Percentiles rank a stretch among this genome's conserved stretches.
phyloP scores from a whole-genome alignment of 2,888 invertebrate species.

The Sesamia inferens region DNA sequence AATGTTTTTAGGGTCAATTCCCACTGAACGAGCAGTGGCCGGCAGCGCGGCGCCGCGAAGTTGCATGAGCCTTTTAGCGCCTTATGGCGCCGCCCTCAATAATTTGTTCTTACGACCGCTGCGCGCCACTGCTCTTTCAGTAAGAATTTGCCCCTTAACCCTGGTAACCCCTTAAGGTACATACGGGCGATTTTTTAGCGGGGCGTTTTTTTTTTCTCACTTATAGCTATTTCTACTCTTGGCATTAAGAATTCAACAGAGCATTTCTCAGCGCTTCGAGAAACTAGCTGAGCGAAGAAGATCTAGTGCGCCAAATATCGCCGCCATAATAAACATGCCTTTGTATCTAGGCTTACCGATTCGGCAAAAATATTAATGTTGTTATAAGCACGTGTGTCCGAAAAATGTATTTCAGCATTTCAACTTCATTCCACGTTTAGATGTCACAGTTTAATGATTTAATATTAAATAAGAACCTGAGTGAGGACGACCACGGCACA shows the following conservation, averaged over 20 bases:
- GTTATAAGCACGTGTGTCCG: not conserved
- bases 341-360: not conserved
- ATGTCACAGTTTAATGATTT: slow-evolving; percentile 20
- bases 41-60: too few species aligned
- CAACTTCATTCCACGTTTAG: slow-evolving; percentile 25
- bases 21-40: too few species aligned
- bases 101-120: too few species aligned
- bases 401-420: not conserved
- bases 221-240: not conserved
- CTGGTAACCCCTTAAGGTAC: not conserved
- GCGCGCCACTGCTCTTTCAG: too few species aligned
- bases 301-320: not conserved
- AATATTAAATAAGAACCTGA: not conserved
- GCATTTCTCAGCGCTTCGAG: not conserved
- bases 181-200: too few species aligned
- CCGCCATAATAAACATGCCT: too few species aligned
- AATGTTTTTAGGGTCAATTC: too few species aligned
- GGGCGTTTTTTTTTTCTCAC: not conserved
- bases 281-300: not conserved
- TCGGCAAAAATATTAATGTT: not conserved
- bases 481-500: not conserved
- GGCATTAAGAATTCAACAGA: not conserved
- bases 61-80: too few species aligned
- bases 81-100: too few species aligned
- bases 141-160: too few species aligned